Conservation (phyloP, 2,888 invertebrate species). For the Camptogramma bilineatum region DNA sequence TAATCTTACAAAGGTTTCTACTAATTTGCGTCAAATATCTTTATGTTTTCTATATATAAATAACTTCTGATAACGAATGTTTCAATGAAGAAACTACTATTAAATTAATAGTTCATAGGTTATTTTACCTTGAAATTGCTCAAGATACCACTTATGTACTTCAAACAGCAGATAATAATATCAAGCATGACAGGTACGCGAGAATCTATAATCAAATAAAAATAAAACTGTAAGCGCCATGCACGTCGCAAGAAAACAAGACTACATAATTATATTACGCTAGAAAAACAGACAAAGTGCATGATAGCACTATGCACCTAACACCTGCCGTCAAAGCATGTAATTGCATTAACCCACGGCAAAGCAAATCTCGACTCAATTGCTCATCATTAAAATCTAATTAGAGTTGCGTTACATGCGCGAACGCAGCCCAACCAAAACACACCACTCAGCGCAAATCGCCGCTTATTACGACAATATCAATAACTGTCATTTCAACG, state of each 20-base stretch:
- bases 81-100: too few species aligned
- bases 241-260: constrained; percentile 31
- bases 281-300: constrained; percentile 19
- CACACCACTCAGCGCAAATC: constrained; percentile 66
- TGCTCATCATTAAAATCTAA: constrained; percentile 76
- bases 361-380: constrained; percentile 53
- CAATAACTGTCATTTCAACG: constrained; percentile 82
- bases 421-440: constrained; percentile 58
- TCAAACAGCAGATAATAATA: not conserved
- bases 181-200: constrained; percentile 1
- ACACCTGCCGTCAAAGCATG: constrained; percentile 35
- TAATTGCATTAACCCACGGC: constrained; percentile 19
- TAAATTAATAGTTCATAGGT: not conserved
- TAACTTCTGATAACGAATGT: too few species aligned
- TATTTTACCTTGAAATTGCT: not conserved
- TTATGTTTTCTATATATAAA: too few species aligned
- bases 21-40: too few species aligned
- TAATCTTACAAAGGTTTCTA: too few species aligned
- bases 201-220: constrained; percentile 33
- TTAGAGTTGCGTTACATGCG: constrained; percentile 67
- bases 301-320: constrained; percentile 29
- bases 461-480: constrained; percentile 75
- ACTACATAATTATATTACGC: constrained; percentile 29
- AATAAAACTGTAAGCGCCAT: constrained; percentile 30
- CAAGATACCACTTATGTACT: not conserved